Conservation (phyloP, 2,888 invertebrate genomes). For the Tridacna crocea region DNA sequence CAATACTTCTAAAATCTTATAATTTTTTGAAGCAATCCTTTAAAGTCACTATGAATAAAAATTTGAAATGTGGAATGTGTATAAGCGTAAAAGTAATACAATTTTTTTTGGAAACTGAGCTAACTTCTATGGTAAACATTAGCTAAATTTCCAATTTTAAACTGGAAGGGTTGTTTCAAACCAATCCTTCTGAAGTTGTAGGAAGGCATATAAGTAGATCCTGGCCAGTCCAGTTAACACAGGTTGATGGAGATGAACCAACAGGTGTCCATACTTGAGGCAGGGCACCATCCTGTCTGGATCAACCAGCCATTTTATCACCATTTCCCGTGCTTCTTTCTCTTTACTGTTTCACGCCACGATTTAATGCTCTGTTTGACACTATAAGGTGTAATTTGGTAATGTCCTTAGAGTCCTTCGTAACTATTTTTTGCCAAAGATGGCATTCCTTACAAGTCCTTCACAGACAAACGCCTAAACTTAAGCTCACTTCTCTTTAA, state of each 20-base stretch:
- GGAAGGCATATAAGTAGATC: background rate
- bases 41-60: too few relatives aligned
- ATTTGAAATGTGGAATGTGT: background rate
- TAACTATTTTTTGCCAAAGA: too few relatives aligned
- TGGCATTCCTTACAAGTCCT: too few relatives aligned
- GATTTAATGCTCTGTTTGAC: too few relatives aligned
- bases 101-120: slow-evolving; percentile 14
- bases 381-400: too few relatives aligned
- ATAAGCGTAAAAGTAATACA: background rate
- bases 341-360: background rate
- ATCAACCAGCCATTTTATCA: too few relatives aligned
- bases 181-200: slow-evolving; percentile 11
- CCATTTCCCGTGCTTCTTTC: background rate
- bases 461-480: too few relatives aligned
- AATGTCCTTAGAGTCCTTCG: too few relatives aligned
- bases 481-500: too few relatives aligned
- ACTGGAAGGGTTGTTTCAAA: slow-evolving; percentile 30
- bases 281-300: background rate
- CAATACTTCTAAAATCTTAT: too few relatives aligned
- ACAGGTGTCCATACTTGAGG: slow-evolving; percentile 30
- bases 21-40: too few relatives aligned
- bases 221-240: background rate
- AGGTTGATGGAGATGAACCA: background rate
- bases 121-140: background rate
- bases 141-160: slow-evolving; percentile 15